These are phyloP conservation scores for Arctia plantaginis DNA, from an alignment of 2,888 invertebrate genomes.

Conservation along the genomic window DNA sequence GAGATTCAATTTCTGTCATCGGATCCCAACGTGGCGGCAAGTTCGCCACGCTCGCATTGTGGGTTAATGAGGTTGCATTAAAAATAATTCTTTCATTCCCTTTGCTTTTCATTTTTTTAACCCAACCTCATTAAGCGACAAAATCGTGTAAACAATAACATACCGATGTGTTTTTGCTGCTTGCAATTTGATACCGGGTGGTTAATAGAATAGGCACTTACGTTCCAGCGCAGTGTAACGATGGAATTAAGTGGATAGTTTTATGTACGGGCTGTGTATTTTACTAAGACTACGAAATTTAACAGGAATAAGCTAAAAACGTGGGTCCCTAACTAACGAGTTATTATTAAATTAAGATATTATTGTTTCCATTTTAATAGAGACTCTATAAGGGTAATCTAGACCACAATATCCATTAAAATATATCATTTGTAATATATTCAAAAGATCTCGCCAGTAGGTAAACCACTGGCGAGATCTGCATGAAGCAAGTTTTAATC, in stretches of 20 bases:
- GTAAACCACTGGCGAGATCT: no score
- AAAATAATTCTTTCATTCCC: constrained; percentile 50
- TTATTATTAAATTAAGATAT: no score
- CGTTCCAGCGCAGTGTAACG: constrained; percentile 34
- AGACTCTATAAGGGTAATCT: not conserved
- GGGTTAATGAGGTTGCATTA: constrained; percentile 59
- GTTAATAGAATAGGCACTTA: constrained; percentile 48
- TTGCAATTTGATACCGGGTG: constrained; percentile 67
- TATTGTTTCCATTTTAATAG: no score
- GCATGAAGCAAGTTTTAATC: no score
- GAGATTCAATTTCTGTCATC: constrained; percentile 80
- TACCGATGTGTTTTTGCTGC: constrained; percentile 51
- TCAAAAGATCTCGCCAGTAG: no score
- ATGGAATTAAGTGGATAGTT: constrained; percentile 36
- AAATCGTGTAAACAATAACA: constrained; percentile 61
- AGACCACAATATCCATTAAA: not conserved
- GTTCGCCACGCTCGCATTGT: constrained; percentile 62
- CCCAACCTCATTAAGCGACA: constrained; percentile 74
- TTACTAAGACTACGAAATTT: not conserved
- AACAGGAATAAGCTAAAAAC: not conserved
- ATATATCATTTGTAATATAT: no score
- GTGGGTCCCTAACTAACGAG: not conserved
- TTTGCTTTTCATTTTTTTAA: constrained; percentile 69
- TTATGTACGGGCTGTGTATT: constrained; percentile 23
- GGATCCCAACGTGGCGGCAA: constrained; percentile 55